Conservation (phyloP, 2,113 vertebrate species). For the Myrmecobius fasciatus region DNA sequence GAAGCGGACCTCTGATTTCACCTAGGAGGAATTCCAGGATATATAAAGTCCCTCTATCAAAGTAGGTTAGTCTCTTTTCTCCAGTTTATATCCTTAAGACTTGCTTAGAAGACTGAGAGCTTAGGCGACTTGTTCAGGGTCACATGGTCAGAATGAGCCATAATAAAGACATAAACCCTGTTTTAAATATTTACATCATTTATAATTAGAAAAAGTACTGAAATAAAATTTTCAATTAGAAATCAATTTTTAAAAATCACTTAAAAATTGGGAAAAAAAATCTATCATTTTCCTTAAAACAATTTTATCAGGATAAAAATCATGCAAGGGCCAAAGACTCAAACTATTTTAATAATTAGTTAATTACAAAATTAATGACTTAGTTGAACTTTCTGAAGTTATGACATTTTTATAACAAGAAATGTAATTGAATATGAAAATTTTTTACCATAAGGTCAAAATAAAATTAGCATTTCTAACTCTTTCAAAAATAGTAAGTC, state of each 20-base stretch:
- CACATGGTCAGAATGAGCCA: not conserved
- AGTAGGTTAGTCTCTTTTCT: not conserved
- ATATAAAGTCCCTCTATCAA: not conserved
- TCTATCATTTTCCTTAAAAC: conserved; percentile 5
- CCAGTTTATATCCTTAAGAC: not conserved
- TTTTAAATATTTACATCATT: not conserved
- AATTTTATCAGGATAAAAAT: conserved; percentile 32
- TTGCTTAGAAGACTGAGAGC: not conserved
- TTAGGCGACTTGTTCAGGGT: not conserved
- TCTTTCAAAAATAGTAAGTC: conserved; percentile 33
- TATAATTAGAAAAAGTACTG: conserved; percentile 14
- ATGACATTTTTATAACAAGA: conserved; percentile 3
- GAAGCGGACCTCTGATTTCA: not conserved
- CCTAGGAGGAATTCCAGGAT: not conserved
- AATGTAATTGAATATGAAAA: conserved; percentile 53
- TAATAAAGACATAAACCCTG: not conserved
- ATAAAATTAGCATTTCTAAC: conserved; percentile 48
- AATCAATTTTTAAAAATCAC: not conserved
- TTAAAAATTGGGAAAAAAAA: not conserved
- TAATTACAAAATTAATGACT: conserved; percentile 59
- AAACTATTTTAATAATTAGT: conserved; percentile 50
- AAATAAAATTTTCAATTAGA: conserved; percentile 43
- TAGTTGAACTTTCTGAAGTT: conserved; percentile 36
- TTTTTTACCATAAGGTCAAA: conserved; percentile 55
- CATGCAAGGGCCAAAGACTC: conserved; percentile 50